These are phyloP conservation scores for Synaphobranchus kaupii DNA, from an alignment of 2,797 vertebrate genomes.

Conservation along the genomic window DNA sequence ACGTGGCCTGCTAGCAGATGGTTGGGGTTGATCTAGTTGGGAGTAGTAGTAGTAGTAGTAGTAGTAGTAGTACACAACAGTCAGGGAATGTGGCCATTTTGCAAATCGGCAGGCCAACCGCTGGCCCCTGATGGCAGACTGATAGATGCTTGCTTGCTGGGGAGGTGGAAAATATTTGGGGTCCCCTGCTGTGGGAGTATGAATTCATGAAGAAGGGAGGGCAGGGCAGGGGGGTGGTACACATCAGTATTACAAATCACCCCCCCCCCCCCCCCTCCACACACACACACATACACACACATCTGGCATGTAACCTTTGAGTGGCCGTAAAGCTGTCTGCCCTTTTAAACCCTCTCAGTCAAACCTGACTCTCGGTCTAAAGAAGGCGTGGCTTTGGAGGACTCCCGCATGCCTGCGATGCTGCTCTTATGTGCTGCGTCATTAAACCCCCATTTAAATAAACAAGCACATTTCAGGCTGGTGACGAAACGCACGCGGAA, in stretches of 20 bases:
- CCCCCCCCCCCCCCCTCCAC: background rate
- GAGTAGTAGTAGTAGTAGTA: no score
- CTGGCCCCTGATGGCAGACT: background rate
- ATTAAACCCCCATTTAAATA: background rate
- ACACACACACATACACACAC: background rate
- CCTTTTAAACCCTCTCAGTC: conserved; percentile 24
- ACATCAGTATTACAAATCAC: background rate
- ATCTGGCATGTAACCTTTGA: conserved; percentile 39
- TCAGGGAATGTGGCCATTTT: background rate
- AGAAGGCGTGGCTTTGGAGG: background rate
- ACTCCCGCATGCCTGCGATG: background rate
- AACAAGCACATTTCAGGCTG: conserved; percentile 4
- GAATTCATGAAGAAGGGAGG: background rate
- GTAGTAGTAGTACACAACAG: background rate
- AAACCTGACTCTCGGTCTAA: conserved; percentile 22
- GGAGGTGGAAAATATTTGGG: background rate
- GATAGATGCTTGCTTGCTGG: background rate
- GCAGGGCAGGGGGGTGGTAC: conserved; percentile 14
- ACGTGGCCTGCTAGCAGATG: no score
- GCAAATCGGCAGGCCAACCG: background rate
- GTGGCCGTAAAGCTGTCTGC: conserved; percentile 28
- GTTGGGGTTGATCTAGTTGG: no score
- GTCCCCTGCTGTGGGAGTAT: background rate
- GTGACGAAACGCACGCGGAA: background rate
- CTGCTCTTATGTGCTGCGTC: background rate